phyloP scores from a whole-genome alignment of 2,797 vertebrate genomes.

The Clarias laeviceps region DNA sequence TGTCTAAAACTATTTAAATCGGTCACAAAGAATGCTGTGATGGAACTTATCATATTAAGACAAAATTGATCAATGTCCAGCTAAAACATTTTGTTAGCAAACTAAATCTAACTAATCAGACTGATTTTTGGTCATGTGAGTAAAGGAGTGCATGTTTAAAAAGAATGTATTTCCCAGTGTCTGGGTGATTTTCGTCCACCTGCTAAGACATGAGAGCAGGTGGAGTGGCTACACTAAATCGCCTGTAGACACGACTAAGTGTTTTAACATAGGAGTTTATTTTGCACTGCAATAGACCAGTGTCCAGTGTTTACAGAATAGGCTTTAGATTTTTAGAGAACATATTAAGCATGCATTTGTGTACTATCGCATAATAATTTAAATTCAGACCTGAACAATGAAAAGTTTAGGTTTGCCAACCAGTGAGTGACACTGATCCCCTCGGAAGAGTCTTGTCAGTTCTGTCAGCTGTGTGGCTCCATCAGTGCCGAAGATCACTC shows the following conservation, averaged over 20 bases:
- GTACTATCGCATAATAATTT: not conserved
- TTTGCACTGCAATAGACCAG: not conserved
- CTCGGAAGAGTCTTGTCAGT: slow-evolving; percentile 66
- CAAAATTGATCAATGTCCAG: not conserved
- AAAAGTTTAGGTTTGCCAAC: slow-evolving; percentile 80
- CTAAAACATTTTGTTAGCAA: not conserved
- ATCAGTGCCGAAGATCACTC: slow-evolving; percentile 69
- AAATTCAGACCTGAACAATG: slow-evolving; percentile 76
- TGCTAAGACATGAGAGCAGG: not conserved
- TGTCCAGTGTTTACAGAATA: not conserved
- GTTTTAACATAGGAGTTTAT: not conserved
- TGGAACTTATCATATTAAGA: not conserved
- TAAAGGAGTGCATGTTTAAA: not conserved
- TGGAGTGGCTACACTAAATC: not conserved
- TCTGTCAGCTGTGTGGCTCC: slow-evolving; percentile 47
- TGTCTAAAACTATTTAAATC: not conserved
- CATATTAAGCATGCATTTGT: not conserved
- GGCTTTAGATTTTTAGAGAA: not conserved
- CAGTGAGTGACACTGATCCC: slow-evolving; percentile 64
- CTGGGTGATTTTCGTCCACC: not conserved
- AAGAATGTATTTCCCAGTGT: not conserved
- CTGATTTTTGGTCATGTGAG: not conserved
- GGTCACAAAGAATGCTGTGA: not conserved
- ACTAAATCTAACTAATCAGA: not conserved
- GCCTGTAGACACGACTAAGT: no score